Percentiles rank a stretch among this genome's conserved stretches.
Evolutionary conservation across 2,113 vertebrate genomes (phyloP).

Genomic region (Odocoileus hemionus): DNA sequence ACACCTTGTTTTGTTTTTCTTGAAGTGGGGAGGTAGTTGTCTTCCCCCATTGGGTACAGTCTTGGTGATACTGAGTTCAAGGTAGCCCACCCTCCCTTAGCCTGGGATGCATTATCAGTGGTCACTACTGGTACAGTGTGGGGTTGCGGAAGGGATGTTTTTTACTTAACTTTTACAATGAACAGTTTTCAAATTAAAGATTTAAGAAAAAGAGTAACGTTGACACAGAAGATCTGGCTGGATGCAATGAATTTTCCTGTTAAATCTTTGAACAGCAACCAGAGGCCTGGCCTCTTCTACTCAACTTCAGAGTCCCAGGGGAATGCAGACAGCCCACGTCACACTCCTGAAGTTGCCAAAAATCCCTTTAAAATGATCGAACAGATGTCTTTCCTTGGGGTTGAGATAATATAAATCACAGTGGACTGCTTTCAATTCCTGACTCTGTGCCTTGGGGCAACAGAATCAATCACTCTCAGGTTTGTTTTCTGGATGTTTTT

Average conservation of each 20-base stretch:
- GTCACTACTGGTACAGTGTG: background rate
- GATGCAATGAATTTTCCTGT: background rate
- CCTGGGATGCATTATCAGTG: background rate
- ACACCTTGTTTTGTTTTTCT: background rate
- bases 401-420: conserved; percentile 31
- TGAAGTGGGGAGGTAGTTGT: background rate
- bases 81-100: background rate
- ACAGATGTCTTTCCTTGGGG: conserved; percentile 41
- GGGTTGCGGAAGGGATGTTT: background rate
- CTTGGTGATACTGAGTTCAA: background rate
- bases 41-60: background rate
- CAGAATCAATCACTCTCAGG: conserved; percentile 27
- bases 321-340: background rate
- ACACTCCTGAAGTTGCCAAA: conserved; percentile 22
- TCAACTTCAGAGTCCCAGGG: background rate
- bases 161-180: background rate
- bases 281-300: background rate
- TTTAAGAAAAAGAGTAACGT: conserved; percentile 12
- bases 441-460: background rate
- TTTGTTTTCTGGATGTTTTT: conserved; percentile 18
- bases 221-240: background rate
- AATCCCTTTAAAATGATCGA: conserved; percentile 45
- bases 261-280: background rate
- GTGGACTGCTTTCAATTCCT: background rate
- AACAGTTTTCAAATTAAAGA: conserved; percentile 18